A percentile compares a stretch with the other conserved stretches of the same genome.
These are phyloP conservation scores for Knipowitschia caucasica DNA, from an alignment of 2,797 vertebrate genomes.

Conservation along the genomic window DNA sequence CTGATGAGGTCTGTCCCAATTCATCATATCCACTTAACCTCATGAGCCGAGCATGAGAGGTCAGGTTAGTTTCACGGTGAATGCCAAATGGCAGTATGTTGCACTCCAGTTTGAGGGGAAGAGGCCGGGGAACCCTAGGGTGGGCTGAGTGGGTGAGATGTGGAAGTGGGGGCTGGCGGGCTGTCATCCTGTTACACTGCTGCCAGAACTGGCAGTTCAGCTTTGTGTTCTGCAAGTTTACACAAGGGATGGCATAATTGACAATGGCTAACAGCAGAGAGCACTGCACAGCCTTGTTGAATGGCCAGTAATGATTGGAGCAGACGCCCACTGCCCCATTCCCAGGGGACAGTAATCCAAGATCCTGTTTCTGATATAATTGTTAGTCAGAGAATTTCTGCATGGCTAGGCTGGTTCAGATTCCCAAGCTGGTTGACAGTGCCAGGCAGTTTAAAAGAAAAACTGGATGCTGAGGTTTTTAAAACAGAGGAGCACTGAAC, in stretches of 20 bases:
- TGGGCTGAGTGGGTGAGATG: slow-evolving; percentile 41
- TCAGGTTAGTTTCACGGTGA: slow-evolving; percentile 61
- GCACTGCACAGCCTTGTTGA: slow-evolving; percentile 81
- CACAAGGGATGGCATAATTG: slow-evolving; percentile 85
- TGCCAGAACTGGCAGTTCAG: slow-evolving; percentile 81
- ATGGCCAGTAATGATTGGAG: slow-evolving; percentile 85
- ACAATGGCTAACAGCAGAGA: slow-evolving; percentile 83
- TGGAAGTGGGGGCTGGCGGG: slow-evolving; percentile 35
- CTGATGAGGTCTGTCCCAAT: slow-evolving; percentile 59
- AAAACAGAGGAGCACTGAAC: slow-evolving; percentile 80
- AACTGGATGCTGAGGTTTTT: slow-evolving; percentile 83
- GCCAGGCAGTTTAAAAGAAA: slow-evolving; percentile 86
- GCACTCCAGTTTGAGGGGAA: slow-evolving; percentile 65
- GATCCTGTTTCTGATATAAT: slow-evolving; percentile 89
- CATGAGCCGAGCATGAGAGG: slow-evolving; percentile 61
- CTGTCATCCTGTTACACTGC: slow-evolving; percentile 79
- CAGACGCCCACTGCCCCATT: slow-evolving; percentile 79
- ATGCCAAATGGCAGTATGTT: slow-evolving; percentile 64
- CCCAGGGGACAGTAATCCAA: slow-evolving; percentile 82
- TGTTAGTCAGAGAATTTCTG: slow-evolving; percentile 88
- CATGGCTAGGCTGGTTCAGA: slow-evolving; percentile 80
- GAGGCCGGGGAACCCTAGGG: slow-evolving; percentile 63
- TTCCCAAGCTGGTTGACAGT: slow-evolving; percentile 86
- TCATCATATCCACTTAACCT: slow-evolving; percentile 74
- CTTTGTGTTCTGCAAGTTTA: slow-evolving; percentile 81